Conservation (phyloP, 2,888 invertebrate species). For the Eurytoma californica region DNA sequence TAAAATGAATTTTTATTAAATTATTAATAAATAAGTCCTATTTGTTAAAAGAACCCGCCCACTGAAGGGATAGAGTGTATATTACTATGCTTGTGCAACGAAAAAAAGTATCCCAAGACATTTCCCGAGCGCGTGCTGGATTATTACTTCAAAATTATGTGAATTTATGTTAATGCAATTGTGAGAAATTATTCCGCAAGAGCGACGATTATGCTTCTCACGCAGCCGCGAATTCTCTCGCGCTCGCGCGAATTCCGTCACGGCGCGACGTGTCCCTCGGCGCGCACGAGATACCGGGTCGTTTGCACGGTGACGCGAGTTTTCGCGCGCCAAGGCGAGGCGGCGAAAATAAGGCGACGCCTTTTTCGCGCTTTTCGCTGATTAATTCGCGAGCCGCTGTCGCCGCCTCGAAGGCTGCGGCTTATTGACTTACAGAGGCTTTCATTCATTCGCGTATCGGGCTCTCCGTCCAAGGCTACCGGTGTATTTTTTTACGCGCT, state of each 20-base stretch:
- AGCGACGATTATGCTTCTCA: slow-evolving; percentile 44
- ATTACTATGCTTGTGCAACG: not conserved
- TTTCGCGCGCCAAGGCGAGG: not conserved
- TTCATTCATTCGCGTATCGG: slow-evolving; percentile 35
- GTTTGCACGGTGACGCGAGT: slow-evolving; percentile 36
- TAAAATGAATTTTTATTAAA: too few species aligned
- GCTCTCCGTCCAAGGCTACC: slow-evolving; percentile 35
- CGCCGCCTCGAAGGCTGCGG: not conserved
- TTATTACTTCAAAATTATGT: slow-evolving; percentile 47
- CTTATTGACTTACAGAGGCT: slow-evolving; percentile 13
- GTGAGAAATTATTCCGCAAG: slow-evolving; percentile 35
- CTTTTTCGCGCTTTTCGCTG: slow-evolving; percentile 3
- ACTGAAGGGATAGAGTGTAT: too few species aligned
- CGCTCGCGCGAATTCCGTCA: not conserved
- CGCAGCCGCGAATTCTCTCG: not conserved
- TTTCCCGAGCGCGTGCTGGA: not conserved
- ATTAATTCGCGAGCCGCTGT: slow-evolving; percentile 8
- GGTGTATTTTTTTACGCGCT: not conserved
- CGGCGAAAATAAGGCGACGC: not conserved
- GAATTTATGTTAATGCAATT: slow-evolving; percentile 46
- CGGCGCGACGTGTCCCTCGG: not conserved
- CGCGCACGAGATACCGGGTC: slow-evolving; percentile 28
- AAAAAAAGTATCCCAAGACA: slow-evolving; percentile 19
- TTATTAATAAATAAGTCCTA: too few species aligned
- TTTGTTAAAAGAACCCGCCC: too few species aligned